Conservation (phyloP, 1,140 invertebrate species). For the Drosophila melanogaster region DNA sequence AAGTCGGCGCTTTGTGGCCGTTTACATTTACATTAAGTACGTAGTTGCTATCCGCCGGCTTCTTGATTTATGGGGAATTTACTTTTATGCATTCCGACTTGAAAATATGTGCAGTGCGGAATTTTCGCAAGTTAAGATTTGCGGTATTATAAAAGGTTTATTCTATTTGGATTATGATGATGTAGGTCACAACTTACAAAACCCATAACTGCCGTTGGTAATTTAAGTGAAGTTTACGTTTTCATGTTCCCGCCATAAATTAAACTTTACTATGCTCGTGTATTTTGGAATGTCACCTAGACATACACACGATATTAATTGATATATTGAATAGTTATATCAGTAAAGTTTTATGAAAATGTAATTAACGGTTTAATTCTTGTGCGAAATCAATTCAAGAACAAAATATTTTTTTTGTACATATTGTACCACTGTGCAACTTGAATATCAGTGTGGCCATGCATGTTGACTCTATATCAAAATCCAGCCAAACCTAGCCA, state of each 20-base stretch:
- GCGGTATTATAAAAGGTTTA: neutral
- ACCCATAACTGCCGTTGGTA: too few relatives aligned
- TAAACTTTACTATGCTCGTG: too few relatives aligned
- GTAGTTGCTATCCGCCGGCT: constrained; percentile 36
- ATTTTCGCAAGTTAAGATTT: constrained; percentile 2
- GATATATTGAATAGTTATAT: too few relatives aligned
- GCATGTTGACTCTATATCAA: too few relatives aligned
- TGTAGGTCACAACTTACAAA: neutral
- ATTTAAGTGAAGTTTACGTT: too few relatives aligned
- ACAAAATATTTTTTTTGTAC: too few relatives aligned
- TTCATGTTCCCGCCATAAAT: neutral
- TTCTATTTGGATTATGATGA: neutral
- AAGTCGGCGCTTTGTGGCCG: constrained; percentile 38
- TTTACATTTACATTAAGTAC: constrained; percentile 60
- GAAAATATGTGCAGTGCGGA: constrained; percentile 6
- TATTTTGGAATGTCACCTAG: neutral
- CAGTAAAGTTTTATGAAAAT: too few relatives aligned
- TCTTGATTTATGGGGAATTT: constrained; percentile 61
- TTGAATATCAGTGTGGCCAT: neutral
- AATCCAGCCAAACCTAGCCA: neutral
- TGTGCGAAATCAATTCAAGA: neutral
- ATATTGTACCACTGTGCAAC: neutral
- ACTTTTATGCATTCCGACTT: constrained; percentile 20
- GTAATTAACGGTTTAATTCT: neutral
- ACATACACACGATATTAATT: neutral